phyloP scores from a whole-genome alignment of 2,113 vertebrate species.

The Notothenia coriiceps region DNA sequence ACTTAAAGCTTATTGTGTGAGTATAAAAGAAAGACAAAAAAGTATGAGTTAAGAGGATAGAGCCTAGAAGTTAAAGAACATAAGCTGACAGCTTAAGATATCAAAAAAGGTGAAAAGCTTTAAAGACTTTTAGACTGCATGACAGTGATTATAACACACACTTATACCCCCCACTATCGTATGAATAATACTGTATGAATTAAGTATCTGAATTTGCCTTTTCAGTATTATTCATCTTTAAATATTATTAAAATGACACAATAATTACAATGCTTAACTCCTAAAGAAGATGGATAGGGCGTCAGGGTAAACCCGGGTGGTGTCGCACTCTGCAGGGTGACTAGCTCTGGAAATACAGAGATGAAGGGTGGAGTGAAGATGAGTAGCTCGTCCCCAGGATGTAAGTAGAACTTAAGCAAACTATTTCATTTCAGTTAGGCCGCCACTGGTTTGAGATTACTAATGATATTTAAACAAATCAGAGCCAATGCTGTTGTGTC shows the following conservation, averaged over 20 bases:
- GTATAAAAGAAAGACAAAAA: constrained; percentile 20
- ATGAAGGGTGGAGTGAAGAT: not conserved
- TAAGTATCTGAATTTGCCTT: not conserved
- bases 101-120: constrained; percentile 10
- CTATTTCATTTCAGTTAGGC: not conserved
- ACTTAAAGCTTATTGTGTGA: constrained; percentile 29
- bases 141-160: not conserved
- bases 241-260: not conserved
- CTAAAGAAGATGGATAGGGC: not conserved
- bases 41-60: constrained; percentile 20
- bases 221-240: constrained; percentile 1
- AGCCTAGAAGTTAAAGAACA: not conserved
- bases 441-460: not conserved
- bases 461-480: not conserved
- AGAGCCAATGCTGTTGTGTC: not conserved
- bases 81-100: constrained; percentile 34
- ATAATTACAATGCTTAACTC: not conserved
- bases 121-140: constrained; percentile 24
- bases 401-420: not conserved
- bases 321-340: not conserved
- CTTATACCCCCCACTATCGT: too few species aligned
- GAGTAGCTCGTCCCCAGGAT: not conserved
- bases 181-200: constrained; percentile 4
- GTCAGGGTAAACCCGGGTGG: too few species aligned
- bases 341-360: not conserved